phyloP scores from a whole-genome alignment of 1,140 invertebrate species.

The Drosophila bocki region DNA sequence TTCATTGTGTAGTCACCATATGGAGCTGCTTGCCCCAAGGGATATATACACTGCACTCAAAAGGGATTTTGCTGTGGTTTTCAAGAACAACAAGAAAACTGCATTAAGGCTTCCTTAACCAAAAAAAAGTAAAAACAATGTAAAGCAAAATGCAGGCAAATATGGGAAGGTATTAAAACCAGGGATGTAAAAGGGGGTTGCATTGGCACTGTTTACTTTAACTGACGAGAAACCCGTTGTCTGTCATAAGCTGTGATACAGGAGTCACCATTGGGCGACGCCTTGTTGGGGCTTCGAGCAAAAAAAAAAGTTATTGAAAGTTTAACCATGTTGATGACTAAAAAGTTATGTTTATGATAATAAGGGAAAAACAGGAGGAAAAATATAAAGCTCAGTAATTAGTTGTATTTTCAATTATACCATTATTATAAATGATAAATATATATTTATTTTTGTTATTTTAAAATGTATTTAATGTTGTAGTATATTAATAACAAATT shows the following conservation, averaged over 20 bases:
- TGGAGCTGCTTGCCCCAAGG: conserved; percentile 8
- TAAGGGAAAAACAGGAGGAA: too few species aligned
- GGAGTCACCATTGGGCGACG: conserved; percentile 3
- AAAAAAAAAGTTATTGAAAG: background rate
- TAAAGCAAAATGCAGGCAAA: conserved; percentile 5
- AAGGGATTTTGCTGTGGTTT: conserved; percentile 38
- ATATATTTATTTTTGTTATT: background rate
- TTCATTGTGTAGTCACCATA: conserved; percentile 10
- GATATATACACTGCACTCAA: conserved; percentile 32
- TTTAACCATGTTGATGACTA: background rate
- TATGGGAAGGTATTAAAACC: conserved; percentile 7
- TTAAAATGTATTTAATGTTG: background rate
- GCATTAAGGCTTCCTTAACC: conserved; percentile 31
- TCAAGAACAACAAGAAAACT: conserved; percentile 45
- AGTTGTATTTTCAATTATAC: too few species aligned
- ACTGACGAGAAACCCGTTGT: background rate
- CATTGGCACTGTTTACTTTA: background rate
- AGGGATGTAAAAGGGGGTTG: background rate
- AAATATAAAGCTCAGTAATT: too few species aligned
- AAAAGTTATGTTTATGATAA: background rate
- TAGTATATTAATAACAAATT: background rate
- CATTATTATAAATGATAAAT: too few species aligned
- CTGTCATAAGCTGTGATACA: background rate
- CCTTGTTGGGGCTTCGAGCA: background rate
- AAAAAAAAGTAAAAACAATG: background rate